Base-by-base conservation (phyloP, 2,888 invertebrate species). In the Sicus ferrugineus region DNA sequence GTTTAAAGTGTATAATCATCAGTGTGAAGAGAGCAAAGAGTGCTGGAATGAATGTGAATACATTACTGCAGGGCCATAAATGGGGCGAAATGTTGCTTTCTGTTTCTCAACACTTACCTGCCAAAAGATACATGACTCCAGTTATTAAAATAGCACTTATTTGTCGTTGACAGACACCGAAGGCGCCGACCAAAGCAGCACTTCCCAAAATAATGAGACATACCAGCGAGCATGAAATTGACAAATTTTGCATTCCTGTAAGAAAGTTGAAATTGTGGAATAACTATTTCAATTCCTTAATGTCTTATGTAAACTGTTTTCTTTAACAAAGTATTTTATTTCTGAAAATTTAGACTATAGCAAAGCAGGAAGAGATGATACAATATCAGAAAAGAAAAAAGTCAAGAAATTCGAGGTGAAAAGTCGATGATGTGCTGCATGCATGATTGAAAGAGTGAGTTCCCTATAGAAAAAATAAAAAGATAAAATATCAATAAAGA, bases 81-180 rank as follows among this genome's bases (percentile, higher is more conserved):
- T 42, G 42, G 5, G 14, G 14, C n/a, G 16, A n/a, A n/a, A 9
- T 7, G 2, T 1, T n/a, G 42, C 14, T 34, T 34, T 34, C 34
- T 1, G 34, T 34, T 34, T 34, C 34, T 59, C 34, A 14, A 6
- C 16, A 79, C 87, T 87, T 84, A 95, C 96, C 96, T 84, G 96
- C 96, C 81, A 96, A 86, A 69, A 96, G 88, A 85, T 96, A 97
- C 92, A 97, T 95, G 66, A 97, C 96, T 16, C 96, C 96, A 0
- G 97, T 96, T 52, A 97, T 92, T 69, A 97, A 89, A 42, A 96
- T 95, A 2, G 96, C 96, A 78, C 96, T 95, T 81, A 96, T 95
- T 87, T 96, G 96, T 80, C 94, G 93, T 84, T 94, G 92, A 82
- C 94, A 91, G 28, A 97, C 89, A 5, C 96, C 96, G 82, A 97